A percentile compares a stretch with the other conserved stretches of the same genome.
These are phyloP conservation scores for Apus apus DNA, from an alignment of 2,113 vertebrate genomes.

Conservation along the genomic window DNA sequence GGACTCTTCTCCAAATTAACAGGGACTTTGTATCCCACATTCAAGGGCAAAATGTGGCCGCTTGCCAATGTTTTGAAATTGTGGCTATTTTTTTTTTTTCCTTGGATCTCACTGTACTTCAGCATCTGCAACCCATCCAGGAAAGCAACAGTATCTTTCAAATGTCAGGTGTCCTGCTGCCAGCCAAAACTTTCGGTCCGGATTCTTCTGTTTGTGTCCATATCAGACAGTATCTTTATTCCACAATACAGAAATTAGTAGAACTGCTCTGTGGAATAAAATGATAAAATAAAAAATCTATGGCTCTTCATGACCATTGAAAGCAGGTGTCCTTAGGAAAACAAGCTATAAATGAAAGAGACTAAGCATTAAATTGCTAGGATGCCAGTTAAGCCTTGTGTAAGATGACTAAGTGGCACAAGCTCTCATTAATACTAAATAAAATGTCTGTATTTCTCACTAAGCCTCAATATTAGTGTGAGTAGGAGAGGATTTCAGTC, in stretches of 20 bases:
- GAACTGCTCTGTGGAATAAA: background rate
- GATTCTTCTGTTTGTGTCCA: background rate
- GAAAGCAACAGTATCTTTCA: background rate
- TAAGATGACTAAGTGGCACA: slow-evolving; percentile 16
- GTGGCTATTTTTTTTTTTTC: background rate
- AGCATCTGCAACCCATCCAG: slow-evolving; percentile 2
- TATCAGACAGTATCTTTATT: background rate
- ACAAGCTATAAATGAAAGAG: background rate
- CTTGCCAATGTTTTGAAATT: background rate
- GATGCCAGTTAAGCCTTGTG: background rate
- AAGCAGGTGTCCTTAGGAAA: background rate
- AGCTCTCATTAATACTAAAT: slow-evolving; percentile 19
- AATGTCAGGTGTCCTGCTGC: background rate
- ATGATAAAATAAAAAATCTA: background rate
- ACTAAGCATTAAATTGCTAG: background rate
- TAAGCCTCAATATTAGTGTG: slow-evolving; percentile 23
- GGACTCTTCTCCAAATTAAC: background rate
- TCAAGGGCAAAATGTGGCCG: background rate
- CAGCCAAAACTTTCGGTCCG: background rate
- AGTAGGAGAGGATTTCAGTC: background rate
- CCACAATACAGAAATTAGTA: background rate
- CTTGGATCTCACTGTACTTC: background rate
- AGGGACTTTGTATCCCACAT: background rate
- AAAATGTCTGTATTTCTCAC: slow-evolving; percentile 17
- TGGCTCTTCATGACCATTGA: background rate